These are phyloP conservation scores for Dinocampus coccinellae DNA, from an alignment of 2,888 invertebrate genomes.

Conservation along the genomic window DNA sequence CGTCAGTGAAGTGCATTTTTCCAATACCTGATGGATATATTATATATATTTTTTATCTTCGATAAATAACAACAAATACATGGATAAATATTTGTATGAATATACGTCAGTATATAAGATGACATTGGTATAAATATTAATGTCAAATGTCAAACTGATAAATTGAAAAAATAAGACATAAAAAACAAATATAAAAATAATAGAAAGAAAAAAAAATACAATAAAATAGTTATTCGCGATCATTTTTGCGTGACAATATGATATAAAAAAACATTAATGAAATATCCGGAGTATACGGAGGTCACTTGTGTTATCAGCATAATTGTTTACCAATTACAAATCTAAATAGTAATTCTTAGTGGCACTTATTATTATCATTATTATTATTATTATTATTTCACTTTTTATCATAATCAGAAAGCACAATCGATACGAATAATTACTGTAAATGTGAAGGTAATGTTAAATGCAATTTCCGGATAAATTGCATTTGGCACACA, in stretches of 20 bases:
- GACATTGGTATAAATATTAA: neutral
- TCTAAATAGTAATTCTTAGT: slow-evolving; percentile 32
- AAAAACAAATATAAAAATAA: neutral
- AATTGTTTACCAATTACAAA: slow-evolving; percentile 37
- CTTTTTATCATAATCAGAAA: slow-evolving; percentile 16
- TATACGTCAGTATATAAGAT: neutral
- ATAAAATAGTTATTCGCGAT: slow-evolving; percentile 17
- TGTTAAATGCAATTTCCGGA: slow-evolving; percentile 39
- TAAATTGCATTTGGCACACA: no score
- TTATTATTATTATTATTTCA: no score
- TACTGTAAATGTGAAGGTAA: slow-evolving; percentile 17
- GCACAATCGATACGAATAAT: slow-evolving; percentile 28
- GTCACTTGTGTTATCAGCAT: slow-evolving; percentile 37
- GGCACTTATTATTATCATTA: slow-evolving; percentile 28
- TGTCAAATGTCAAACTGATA: neutral
- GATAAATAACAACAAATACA: no score
- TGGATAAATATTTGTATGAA: no score
- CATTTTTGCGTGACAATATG: slow-evolving; percentile 42
- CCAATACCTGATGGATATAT: no score
- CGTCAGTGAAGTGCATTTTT: neutral
- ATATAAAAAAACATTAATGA: neutral
- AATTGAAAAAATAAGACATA: neutral
- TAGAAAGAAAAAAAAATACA: neutral
- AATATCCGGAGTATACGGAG: slow-evolving; percentile 38
- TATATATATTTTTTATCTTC: no score